Percentiles rank a stretch among this genome's conserved stretches.
Evolutionary conservation across 2,888 invertebrate species (phyloP).

Genomic region (Tyria jacobaeae): DNA sequence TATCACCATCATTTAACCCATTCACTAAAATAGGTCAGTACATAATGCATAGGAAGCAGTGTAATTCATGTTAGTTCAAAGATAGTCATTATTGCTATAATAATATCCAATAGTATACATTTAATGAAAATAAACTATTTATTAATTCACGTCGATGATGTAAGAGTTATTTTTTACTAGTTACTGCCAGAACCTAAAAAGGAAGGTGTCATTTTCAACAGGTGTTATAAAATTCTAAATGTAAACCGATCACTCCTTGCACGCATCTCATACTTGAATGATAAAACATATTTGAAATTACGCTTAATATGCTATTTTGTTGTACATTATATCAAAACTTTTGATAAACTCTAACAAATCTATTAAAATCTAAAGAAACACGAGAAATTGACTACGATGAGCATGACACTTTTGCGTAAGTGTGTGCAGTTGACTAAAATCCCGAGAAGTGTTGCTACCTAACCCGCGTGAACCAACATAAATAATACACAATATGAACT

Average conservation of each 20-base stretch:
- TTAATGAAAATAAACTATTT: neutral
- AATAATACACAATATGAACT: conserved; percentile 31
- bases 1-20: neutral
- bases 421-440: conserved; percentile 38
- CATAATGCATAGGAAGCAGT: neutral
- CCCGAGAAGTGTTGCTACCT: conserved; percentile 46
- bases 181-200: neutral
- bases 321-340: neutral
- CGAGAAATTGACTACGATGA: conserved; percentile 23
- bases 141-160: neutral
- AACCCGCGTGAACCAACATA: conserved; percentile 33
- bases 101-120: neutral
- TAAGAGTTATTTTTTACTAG: neutral
- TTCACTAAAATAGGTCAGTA: neutral
- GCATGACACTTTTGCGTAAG: conserved; percentile 24
- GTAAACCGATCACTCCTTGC: neutral
- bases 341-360: neutral
- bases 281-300: neutral
- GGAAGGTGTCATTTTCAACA: neutral
- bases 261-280: neutral
- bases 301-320: neutral
- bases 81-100: neutral
- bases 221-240: neutral
- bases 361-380: conserved; percentile 14
- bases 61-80: no score